Evolutionary conservation across 2,888 invertebrate species (phyloP).

Genomic region (Drosophila robusta): DNA sequence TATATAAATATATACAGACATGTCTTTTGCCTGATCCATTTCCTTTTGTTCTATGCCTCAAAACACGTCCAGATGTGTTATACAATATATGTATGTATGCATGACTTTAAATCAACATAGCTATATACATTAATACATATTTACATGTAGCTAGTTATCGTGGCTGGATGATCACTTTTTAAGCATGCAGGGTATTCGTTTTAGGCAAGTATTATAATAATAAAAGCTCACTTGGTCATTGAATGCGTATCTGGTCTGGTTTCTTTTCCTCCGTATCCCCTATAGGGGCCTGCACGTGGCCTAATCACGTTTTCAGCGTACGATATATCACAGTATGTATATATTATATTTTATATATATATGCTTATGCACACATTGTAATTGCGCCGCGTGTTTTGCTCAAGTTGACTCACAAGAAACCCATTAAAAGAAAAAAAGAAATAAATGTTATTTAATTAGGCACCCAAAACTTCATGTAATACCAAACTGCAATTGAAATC

Average conservation of each 20-base stretch:
- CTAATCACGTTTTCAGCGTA: slow-evolving; percentile 40
- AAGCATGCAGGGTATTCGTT: slow-evolving; percentile 1
- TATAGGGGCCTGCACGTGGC: slow-evolving; percentile 39
- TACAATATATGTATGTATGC: too few relatives aligned
- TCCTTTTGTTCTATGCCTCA: slow-evolving; percentile 18
- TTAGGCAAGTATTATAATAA: slow-evolving; percentile 1
- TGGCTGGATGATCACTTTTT: slow-evolving; percentile 21
- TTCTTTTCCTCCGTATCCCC: not conserved
- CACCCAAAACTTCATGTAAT: not conserved
- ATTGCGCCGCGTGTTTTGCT: slow-evolving; percentile 6
- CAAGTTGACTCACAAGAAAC: slow-evolving; percentile 23
- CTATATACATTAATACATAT: not conserved
- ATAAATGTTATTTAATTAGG: not conserved
- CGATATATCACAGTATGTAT: too few relatives aligned
- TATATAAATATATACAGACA: slow-evolving; percentile 16
- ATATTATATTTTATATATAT: too few relatives aligned
- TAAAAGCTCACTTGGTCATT: slow-evolving; percentile 13
- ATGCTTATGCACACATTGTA: not conserved
- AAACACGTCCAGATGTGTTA: not conserved
- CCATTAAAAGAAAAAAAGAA: not conserved
- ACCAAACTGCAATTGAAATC: slow-evolving; percentile 4
- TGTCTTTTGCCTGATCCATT: slow-evolving; percentile 43
- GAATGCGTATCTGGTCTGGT: slow-evolving; percentile 17
- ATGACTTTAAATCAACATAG: not conserved
- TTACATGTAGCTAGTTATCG: slow-evolving; percentile 16